Evolutionary conservation across 2,888 invertebrate species (phyloP).

Genomic region (Lithophane leautieri): DNA sequence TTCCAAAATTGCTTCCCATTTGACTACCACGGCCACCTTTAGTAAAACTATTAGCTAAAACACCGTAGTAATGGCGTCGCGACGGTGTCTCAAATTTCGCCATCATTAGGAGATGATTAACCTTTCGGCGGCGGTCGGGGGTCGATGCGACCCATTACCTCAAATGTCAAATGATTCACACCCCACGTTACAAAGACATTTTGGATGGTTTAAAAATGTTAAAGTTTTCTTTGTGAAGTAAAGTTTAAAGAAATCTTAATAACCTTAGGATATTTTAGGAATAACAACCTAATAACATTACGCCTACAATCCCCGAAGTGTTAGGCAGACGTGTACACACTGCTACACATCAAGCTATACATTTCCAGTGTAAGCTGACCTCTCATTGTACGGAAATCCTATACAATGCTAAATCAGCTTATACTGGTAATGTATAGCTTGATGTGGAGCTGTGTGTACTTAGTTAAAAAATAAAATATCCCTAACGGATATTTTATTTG

Average conservation of each 20-base stretch:
- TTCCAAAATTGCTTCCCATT: constrained; percentile 29
- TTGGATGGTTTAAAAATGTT: constrained; percentile 31
- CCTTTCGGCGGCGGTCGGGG: constrained; percentile 80
- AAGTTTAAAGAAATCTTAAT: background rate
- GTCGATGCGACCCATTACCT: constrained; percentile 81
- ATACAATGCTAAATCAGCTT: too few relatives aligned
- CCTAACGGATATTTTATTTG: too few relatives aligned
- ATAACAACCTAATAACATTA: too few relatives aligned
- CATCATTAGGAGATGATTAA: constrained; percentile 89
- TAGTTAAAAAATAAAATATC: too few relatives aligned
- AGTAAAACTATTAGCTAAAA: constrained; percentile 62
- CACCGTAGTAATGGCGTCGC: constrained; percentile 58
- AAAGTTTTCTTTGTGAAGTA: background rate
- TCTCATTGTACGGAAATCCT: too few relatives aligned
- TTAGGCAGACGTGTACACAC: too few relatives aligned
- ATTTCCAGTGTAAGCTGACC: too few relatives aligned
- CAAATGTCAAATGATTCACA: constrained; percentile 84
- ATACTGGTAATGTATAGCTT: too few relatives aligned
- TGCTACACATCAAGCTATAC: too few relatives aligned
- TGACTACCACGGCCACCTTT: constrained; percentile 41
- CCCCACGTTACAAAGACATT: constrained; percentile 65
- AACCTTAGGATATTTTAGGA: background rate
- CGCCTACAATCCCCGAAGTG: too few relatives aligned
- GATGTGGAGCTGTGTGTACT: too few relatives aligned
- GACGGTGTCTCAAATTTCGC: constrained; percentile 71